Conservation (phyloP, 2,113 vertebrate species). For the Tetrax tetrax region DNA sequence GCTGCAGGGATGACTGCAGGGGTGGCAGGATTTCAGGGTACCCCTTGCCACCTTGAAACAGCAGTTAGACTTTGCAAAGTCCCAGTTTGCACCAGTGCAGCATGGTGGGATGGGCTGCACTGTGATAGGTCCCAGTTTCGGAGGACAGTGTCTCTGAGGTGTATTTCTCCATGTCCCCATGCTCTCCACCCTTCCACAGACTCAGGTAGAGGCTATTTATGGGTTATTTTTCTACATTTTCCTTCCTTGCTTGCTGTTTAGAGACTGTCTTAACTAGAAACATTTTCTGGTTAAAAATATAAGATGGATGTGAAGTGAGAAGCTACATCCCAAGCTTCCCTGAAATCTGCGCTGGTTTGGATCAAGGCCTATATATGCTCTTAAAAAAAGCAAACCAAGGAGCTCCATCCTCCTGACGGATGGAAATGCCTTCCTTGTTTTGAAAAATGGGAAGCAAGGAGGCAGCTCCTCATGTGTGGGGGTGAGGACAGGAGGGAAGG, state of each 20-base stretch:
- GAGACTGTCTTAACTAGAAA: neutral
- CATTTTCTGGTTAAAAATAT: neutral
- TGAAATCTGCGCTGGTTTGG: neutral
- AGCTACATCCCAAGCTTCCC: neutral
- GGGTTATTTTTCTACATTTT: neutral
- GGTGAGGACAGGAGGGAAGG: neutral
- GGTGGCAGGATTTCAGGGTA: neutral
- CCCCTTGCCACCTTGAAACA: neutral
- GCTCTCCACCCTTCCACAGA: neutral
- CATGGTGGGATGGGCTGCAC: neutral
- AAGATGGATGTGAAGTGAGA: neutral
- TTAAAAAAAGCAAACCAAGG: neutral
- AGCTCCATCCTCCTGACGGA: neutral
- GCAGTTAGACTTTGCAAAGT: neutral
- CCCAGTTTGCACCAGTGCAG: neutral
- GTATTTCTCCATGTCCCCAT: neutral
- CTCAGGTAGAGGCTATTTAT: neutral
- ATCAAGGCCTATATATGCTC: neutral
- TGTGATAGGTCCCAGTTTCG: neutral
- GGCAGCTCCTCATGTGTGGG: rapidly evolving
- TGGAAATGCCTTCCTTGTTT: neutral
- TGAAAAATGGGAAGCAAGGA: neutral
- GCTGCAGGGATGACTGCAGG: neutral
- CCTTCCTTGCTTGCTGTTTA: neutral
- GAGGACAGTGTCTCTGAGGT: neutral